phyloP scores from a whole-genome alignment of 2,888 invertebrate genomes.

The Platycheirus rosarum region DNA sequence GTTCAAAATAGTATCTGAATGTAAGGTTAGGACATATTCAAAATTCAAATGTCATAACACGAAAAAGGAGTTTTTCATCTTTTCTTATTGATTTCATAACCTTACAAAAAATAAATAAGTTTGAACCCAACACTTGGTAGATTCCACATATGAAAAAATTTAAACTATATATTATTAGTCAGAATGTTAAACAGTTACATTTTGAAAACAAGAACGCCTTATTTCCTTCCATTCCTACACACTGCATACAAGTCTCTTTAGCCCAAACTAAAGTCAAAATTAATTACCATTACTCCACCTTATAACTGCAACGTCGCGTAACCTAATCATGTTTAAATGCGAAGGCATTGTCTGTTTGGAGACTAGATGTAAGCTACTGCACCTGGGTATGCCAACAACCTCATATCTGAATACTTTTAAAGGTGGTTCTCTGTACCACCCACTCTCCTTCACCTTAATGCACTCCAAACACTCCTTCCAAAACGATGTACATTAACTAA shows the following conservation, averaged over 20 bases:
- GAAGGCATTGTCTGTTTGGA: neutral
- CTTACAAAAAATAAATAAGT: no score
- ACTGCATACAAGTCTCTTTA: neutral
- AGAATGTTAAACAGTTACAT: no score
- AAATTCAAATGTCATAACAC: no score
- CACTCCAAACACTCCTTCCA: neutral
- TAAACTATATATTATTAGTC: no score
- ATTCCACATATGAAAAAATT: no score
- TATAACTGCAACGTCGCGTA: neutral
- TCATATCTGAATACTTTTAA: neutral
- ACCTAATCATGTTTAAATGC: constrained; percentile 8
- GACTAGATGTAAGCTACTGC: constrained; percentile 22
- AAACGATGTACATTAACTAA: constrained; percentile 12
- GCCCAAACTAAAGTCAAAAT: constrained; percentile 1
- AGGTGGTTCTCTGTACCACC: constrained; percentile 9
- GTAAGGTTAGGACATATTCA: no score
- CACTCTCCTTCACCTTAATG: neutral
- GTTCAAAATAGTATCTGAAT: no score
- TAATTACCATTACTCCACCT: constrained; percentile 7
- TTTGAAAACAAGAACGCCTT: no score
- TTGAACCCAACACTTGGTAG: no score
- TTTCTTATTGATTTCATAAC: no score
- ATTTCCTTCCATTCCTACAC: neutral
- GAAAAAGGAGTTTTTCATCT: no score
- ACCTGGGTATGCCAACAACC: constrained; percentile 3